Base-by-base conservation (phyloP, 2,113 vertebrate species). In the Halichoeres trimaculatus region DNA sequence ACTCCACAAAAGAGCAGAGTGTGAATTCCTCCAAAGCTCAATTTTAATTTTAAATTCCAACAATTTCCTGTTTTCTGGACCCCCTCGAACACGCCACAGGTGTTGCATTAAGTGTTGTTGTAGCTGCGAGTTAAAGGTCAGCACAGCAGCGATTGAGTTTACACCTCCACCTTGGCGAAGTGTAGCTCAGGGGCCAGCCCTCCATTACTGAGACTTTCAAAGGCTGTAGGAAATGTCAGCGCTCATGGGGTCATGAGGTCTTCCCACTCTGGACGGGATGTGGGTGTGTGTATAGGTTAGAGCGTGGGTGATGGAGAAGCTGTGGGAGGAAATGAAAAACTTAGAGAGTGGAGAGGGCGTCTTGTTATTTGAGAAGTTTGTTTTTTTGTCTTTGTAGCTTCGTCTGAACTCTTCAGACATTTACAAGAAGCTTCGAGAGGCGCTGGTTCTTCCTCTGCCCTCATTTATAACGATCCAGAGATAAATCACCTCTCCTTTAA, bases 401-500 rank as follows among this genome's bases (percentile, higher is more conserved):
- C 54, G 26, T 75, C 48, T 66, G 24, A 80, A 69, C 71, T 50
- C 50, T 63, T 65, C 52, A 36, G 52, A 80, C 43, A 65, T 61
- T 47, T 77, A 78, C 80, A 61, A 38, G 4, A n/a, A 20, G 36
- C 67, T 76, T 2, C 52, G 26, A 68, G 56, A 61, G 43, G 43
- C 47, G 54, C 20, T 0, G 19, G 54, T 61, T 83, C 38, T 60
- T 10, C 8, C 63, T 66, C 63, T 72, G 24, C 57, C 81, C 80
- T 81, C 61, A 80, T 17, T 83, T 70, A 47, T 75, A 61, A 65
- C 10, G 17, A 55, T 70, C 74, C 56, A 12, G n/a, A 60, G 70
- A 88, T 87, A 81, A 87, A 66, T 90, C 76, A 84, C 8, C 76
- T 66, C 59, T 55, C 14, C 41, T 57, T 10, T 41, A 67, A 67